Conservation (phyloP, 2,888 invertebrate species). For the Ischnus inquisitorius region DNA sequence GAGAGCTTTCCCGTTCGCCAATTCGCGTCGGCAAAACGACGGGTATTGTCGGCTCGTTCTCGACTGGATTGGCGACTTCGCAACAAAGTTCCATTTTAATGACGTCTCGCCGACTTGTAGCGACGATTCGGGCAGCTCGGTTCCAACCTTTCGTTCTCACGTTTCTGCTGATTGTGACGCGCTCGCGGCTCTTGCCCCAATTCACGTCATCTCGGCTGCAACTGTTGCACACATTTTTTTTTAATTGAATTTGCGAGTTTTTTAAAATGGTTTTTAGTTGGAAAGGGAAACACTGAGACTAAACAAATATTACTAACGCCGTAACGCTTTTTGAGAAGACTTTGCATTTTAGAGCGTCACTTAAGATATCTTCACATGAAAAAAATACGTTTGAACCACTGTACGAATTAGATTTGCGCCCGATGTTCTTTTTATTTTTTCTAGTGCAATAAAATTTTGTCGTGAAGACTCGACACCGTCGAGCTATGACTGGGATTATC, state of each 20-base stretch:
- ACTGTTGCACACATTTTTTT: too few relatives aligned
- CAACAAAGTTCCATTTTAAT: constrained; percentile 78
- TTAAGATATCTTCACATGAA: too few relatives aligned
- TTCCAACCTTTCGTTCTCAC: constrained; percentile 81
- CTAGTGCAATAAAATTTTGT: too few relatives aligned
- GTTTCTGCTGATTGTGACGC: constrained; percentile 83
- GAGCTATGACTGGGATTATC: constrained; percentile 85
- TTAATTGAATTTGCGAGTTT: background rate
- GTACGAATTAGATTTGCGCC: too few relatives aligned
- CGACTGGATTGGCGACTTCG: constrained; percentile 86
- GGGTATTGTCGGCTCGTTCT: constrained; percentile 82
- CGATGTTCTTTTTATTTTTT: too few relatives aligned
- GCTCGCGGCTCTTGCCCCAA: constrained; percentile 81
- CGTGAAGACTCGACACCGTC: constrained; percentile 86
- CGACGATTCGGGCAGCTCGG: constrained; percentile 74
- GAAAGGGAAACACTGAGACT: too few relatives aligned
- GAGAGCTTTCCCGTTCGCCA: constrained; percentile 83
- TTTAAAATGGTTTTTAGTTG: too few relatives aligned
- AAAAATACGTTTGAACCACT: constrained; percentile 71
- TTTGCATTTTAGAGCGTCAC: too few relatives aligned
- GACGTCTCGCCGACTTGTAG: constrained; percentile 77
- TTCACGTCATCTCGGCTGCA: constrained; percentile 80
- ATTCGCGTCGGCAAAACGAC: constrained; percentile 80
- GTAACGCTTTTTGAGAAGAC: too few relatives aligned
- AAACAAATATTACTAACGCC: too few relatives aligned